A percentile compares a stretch with the other conserved stretches of the same genome.
Conservation (phyloP, 2,888 invertebrate species). For the Parnassius orleans region DNA sequence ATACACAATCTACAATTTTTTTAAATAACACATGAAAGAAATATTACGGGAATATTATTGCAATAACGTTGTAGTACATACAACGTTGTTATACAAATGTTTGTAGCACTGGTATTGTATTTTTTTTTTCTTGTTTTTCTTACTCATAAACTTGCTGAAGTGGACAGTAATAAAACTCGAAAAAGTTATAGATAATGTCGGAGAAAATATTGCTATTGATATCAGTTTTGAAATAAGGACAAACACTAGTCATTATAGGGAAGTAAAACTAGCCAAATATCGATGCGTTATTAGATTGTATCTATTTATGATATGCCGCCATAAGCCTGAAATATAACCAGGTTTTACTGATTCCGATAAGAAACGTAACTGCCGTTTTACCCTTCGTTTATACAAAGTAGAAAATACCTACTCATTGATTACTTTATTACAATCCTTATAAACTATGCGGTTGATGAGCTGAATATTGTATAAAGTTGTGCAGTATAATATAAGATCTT, state of each 20-base stretch:
- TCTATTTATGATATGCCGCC: conserved; percentile 4
- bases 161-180: too few relatives aligned
- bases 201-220: not conserved
- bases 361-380: not conserved
- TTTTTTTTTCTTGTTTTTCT: too few relatives aligned
- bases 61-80: too few relatives aligned
- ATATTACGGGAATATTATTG: too few relatives aligned
- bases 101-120: too few relatives aligned
- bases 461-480: not conserved
- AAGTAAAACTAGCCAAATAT: conserved; percentile 7
- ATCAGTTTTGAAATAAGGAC: not conserved
- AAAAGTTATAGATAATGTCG: not conserved
- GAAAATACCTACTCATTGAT: not conserved
- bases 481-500: too few relatives aligned
- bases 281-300: conserved; percentile 14
- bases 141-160: too few relatives aligned
- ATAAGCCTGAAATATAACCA: conserved; percentile 12
- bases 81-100: too few relatives aligned
- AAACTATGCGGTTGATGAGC: not conserved
- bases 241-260: conserved; percentile 7
- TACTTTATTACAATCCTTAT: not conserved
- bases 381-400: not conserved
- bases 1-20: too few relatives aligned
- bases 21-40: too few relatives aligned
- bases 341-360: conserved; percentile 2